Base-by-base conservation (phyloP, 1,140 invertebrate genomes). In the Habropoda laboriosa region DNA sequence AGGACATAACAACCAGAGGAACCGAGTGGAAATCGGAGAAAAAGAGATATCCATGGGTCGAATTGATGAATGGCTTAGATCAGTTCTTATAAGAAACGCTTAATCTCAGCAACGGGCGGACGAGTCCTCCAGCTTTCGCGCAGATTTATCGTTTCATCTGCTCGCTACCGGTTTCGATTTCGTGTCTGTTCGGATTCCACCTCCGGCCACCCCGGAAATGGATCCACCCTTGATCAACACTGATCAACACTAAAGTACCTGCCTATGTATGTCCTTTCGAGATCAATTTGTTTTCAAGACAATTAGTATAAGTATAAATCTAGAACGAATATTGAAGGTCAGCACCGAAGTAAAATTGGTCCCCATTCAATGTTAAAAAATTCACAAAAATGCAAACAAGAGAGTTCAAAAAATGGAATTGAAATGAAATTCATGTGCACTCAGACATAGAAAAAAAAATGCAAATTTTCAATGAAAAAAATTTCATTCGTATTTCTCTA, bases 61-160 rank as follows among this genome's bases (percentile, higher is more conserved):
- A n/a, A 58, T 60, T 82, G 81, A 83, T 55, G 79, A 78, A 83
- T 78, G 60, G n/a, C 35, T 55, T 7, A 24, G 73, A 82, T 83
- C 67, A 49, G 38, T 64, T 60, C 73, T 78, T 71, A 66, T 66
- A 83, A 77, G 81, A 83, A 78, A 73, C 81, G 66, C 45, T 83
- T 83, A 83, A 82, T 83, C 80, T 83, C 47, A 47, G 55, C 35
- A 0, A 10, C 60, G 13, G 32, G 10, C 0, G 66, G 35, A 77
- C 71, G 79, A 66, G 68, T 78, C 80, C 51, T 72, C 49, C 16
- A 45, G 35, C 63, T 74, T 60, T 82, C 71, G 64, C 45, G 45
- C 40, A 82, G 80, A 83, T 82, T 83, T 83, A 82, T 83, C 80
- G 64, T 82, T 72, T 67, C 73, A 61, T 78, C 80, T 81, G 60